These are phyloP conservation scores for Serranus cabrilla DNA, from an alignment of 2,797 vertebrate genomes.

Conservation along the genomic window DNA sequence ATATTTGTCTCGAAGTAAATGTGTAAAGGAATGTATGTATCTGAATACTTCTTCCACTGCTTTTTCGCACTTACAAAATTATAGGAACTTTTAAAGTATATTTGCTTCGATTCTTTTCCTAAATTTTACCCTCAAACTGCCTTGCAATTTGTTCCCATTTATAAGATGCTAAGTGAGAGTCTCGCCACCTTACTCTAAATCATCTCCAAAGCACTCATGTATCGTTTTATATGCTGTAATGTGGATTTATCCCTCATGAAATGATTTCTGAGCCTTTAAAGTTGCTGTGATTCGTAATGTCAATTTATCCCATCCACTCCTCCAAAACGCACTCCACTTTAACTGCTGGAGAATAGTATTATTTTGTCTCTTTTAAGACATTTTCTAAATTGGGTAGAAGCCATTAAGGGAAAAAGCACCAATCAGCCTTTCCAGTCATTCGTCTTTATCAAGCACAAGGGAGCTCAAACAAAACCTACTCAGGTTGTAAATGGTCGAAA, in stretches of 20 bases:
- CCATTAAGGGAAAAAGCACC: conserved; percentile 76
- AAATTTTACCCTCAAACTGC: conserved; percentile 2
- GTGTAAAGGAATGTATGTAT: background rate
- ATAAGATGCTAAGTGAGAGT: conserved; percentile 2
- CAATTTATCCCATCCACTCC: conserved; percentile 53
- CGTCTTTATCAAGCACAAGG: conserved; percentile 79
- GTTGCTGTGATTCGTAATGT: conserved; percentile 59
- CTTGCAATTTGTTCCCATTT: conserved; percentile 18
- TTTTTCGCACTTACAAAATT: background rate
- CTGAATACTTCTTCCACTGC: background rate
- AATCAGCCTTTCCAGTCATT: conserved; percentile 73
- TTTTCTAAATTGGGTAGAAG: conserved; percentile 68
- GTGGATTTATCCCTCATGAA: conserved; percentile 51
- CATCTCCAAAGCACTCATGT: conserved; percentile 5
- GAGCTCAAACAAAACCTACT: conserved; percentile 82
- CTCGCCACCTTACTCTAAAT: conserved; percentile 12
- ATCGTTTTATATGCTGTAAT: conserved; percentile 21
- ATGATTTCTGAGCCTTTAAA: conserved; percentile 49
- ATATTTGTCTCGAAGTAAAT: background rate
- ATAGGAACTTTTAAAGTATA: background rate
- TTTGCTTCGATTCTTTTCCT: background rate
- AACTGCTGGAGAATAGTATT: conserved; percentile 54
- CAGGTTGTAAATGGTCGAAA: conserved; percentile 88
- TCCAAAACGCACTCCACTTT: conserved; percentile 64
- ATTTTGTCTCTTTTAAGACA: conserved; percentile 77